Percentiles rank a stretch among this genome's conserved stretches.
phyloP scores from a whole-genome alignment of 2,888 invertebrate species.

The Pterostichus madidus region DNA sequence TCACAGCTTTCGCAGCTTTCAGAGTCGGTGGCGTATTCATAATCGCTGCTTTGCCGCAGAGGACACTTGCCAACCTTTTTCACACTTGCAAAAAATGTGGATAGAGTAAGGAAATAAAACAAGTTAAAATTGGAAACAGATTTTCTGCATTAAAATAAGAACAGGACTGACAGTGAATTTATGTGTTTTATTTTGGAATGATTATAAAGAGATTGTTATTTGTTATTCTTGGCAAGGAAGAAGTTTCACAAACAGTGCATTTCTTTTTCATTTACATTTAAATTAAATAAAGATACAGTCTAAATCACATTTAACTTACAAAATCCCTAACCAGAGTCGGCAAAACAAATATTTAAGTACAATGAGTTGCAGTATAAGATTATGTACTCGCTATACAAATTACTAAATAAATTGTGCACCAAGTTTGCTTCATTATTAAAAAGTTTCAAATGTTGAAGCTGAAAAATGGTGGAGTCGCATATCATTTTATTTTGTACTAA shows the following conservation, averaged over 20 bases:
- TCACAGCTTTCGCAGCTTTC: constrained; percentile 34
- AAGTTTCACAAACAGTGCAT: neutral
- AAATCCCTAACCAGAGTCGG: too few relatives aligned
- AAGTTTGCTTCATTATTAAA: too few relatives aligned
- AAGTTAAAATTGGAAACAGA: constrained; percentile 22
- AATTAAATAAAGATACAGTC: neutral
- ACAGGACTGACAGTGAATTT: neutral
- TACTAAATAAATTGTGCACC: too few relatives aligned
- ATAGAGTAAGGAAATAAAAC: neutral
- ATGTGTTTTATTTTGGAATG: neutral
- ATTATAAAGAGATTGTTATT: constrained; percentile 5
- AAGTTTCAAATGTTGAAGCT: too few relatives aligned
- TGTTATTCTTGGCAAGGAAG: neutral
- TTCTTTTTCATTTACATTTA: neutral
- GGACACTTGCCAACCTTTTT: constrained; percentile 21
- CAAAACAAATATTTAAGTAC: too few relatives aligned
- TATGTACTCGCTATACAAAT: too few relatives aligned
- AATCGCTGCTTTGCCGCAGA: constrained; percentile 20
- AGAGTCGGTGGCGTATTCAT: constrained; percentile 44
- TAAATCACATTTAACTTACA: too few relatives aligned
- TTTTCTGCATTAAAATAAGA: constrained; percentile 29
- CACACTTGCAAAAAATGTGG: constrained; percentile 8
- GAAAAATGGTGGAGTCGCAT: too few relatives aligned
- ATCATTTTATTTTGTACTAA: too few relatives aligned
- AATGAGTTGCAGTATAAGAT: too few relatives aligned